These are phyloP conservation scores for Deladenus siricidicola DNA, from an alignment of 2,888 invertebrate genomes.

Conservation along the genomic window DNA sequence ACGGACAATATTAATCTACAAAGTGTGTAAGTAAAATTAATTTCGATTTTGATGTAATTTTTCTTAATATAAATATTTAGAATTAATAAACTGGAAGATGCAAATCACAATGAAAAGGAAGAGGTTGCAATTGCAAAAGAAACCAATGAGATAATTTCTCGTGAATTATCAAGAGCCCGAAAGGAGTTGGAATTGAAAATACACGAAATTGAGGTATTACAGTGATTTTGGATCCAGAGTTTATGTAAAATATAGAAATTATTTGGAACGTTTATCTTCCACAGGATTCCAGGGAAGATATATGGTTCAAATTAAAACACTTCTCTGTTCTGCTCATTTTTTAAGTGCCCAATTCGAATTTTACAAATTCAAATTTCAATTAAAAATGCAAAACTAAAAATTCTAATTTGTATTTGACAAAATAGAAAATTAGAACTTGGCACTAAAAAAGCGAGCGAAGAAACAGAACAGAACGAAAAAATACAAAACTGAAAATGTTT, in stretches of 20 bases:
- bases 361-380: too few species aligned
- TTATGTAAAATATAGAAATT: not conserved
- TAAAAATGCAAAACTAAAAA: too few species aligned
- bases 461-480: too few species aligned
- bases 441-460: too few species aligned
- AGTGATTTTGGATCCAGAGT: not conserved
- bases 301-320: too few species aligned
- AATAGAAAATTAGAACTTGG: too few species aligned
- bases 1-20: not conserved
- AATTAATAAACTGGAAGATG: not conserved
- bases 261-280: not conserved
- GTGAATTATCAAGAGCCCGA: not conserved
- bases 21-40: not conserved
- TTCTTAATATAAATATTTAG: not conserved
- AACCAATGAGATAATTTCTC: not conserved
- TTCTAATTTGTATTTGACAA: too few species aligned
- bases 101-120: constrained; percentile 5
- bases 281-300: too few species aligned
- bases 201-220: not conserved
- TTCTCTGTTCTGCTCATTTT: too few species aligned
- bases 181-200: constrained; percentile 9
- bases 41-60: too few species aligned
- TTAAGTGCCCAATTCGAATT: too few species aligned
- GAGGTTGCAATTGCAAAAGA: not conserved
- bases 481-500: too few species aligned